These are phyloP conservation scores for Pavo muticus DNA, from an alignment of 2,113 vertebrate species.

Conservation along the genomic window DNA sequence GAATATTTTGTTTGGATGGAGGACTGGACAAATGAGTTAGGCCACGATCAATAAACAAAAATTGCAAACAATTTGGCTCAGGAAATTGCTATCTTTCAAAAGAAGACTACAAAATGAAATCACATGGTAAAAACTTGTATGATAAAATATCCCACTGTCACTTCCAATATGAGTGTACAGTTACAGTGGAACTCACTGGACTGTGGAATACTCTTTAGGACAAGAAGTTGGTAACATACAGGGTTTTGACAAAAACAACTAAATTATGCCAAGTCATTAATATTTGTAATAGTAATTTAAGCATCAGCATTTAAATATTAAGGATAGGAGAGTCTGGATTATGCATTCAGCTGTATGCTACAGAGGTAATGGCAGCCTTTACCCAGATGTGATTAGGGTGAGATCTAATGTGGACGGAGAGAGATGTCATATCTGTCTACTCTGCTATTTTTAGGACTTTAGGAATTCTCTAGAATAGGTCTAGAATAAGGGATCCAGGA, in stretches of 20 bases:
- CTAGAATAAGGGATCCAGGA: neutral
- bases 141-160: neutral
- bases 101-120: neutral
- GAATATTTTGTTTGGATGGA: neutral
- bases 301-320: neutral
- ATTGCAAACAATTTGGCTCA: neutral
- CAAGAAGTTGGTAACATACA: neutral
- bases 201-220: neutral
- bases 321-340: neutral
- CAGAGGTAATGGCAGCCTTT: neutral
- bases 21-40: neutral
- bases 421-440: neutral
- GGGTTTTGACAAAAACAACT: neutral
- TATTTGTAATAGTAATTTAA: neutral
- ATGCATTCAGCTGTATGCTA: neutral
- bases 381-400: neutral
- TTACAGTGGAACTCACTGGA: neutral
- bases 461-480: neutral
- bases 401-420: neutral
- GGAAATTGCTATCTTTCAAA: neutral
- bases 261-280: slow-evolving; percentile 9
- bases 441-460: neutral
- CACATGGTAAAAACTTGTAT: neutral
- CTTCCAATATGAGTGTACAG: accelerated
- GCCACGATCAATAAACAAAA: neutral